A percentile compares a stretch with the other conserved stretches of the same genome.
phyloP scores from a whole-genome alignment of 2,797 vertebrate genomes.

The Sarcoramphus papa region DNA sequence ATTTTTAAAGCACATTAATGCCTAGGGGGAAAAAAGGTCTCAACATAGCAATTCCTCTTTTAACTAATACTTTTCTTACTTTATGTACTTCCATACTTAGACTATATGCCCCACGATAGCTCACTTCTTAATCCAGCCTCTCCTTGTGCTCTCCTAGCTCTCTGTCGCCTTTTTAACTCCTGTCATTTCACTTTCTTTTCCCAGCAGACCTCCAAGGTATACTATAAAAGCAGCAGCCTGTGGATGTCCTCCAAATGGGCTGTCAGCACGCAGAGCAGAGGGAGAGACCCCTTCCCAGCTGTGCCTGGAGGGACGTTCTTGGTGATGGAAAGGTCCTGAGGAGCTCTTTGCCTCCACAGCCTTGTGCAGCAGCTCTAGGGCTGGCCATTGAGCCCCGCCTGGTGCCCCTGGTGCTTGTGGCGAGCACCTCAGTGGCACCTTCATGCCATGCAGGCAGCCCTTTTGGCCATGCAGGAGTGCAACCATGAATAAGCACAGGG shows the following conservation, averaged over 20 bases:
- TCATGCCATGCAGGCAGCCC: not conserved
- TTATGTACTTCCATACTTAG: not conserved
- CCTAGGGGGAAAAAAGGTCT: not conserved
- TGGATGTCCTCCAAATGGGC: too few species aligned
- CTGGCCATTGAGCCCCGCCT: not conserved
- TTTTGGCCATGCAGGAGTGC: not conserved
- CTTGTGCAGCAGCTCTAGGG: not conserved
- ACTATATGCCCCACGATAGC: not conserved
- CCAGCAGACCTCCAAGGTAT: not conserved
- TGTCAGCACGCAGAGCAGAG: not conserved
- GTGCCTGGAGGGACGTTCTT: rapidly evolving
- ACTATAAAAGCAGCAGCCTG: not conserved
- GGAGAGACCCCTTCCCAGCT: not conserved
- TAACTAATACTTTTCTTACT: not conserved
- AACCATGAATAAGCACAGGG: not conserved
- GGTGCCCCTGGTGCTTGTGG: not conserved
- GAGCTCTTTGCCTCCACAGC: not conserved
- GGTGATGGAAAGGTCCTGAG: not conserved
- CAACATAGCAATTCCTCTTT: not conserved
- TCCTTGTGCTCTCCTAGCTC: not conserved
- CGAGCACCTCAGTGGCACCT: not conserved
- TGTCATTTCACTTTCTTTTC: not conserved
- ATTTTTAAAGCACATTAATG: not conserved
- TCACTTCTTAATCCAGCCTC: not conserved
- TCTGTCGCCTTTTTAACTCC: not conserved